These are phyloP conservation scores for Crotalus horridus DNA, from an alignment of 2,113 vertebrate genomes.

Conservation along the genomic window DNA sequence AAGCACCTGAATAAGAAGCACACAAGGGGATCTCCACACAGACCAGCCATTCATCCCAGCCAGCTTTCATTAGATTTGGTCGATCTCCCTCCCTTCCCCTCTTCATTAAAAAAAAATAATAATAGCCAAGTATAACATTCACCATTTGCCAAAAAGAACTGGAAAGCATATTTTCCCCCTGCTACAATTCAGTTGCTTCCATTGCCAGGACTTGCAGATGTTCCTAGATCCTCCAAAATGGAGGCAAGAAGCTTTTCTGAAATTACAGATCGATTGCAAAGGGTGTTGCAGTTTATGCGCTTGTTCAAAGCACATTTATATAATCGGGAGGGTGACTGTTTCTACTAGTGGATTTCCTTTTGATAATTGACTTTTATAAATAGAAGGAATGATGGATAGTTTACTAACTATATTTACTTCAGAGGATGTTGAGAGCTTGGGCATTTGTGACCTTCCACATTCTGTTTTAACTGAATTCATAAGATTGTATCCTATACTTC, in stretches of 20 bases:
- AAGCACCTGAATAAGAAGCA: constrained; percentile 59
- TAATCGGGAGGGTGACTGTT: too few relatives aligned
- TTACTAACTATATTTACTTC: neutral
- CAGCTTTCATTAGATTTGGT: constrained; percentile 65
- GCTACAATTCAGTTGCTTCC: constrained; percentile 42
- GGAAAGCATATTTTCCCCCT: constrained; percentile 41
- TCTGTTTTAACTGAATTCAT: neutral
- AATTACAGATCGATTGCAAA: neutral
- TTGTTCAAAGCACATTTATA: neutral
- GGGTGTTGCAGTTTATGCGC: neutral
- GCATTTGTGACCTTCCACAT: neutral
- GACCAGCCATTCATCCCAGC: constrained; percentile 62
- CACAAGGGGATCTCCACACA: constrained; percentile 53
- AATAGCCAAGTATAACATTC: constrained; percentile 51
- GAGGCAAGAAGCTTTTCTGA: constrained; percentile 29
- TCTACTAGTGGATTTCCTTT: neutral
- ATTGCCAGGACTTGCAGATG: constrained; percentile 53
- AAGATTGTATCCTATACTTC: neutral
- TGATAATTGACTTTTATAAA: neutral
- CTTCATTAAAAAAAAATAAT: constrained; percentile 31
- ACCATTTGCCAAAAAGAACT: constrained; percentile 4
- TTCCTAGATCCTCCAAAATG: constrained; percentile 48
- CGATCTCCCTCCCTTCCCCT: constrained; percentile 20
- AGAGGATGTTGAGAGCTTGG: neutral
- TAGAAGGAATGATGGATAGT: neutral